Percentiles rank a stretch among this genome's conserved stretches.
Conservation (phyloP, 2,113 vertebrate genomes). For the Menidia beryllina region DNA sequence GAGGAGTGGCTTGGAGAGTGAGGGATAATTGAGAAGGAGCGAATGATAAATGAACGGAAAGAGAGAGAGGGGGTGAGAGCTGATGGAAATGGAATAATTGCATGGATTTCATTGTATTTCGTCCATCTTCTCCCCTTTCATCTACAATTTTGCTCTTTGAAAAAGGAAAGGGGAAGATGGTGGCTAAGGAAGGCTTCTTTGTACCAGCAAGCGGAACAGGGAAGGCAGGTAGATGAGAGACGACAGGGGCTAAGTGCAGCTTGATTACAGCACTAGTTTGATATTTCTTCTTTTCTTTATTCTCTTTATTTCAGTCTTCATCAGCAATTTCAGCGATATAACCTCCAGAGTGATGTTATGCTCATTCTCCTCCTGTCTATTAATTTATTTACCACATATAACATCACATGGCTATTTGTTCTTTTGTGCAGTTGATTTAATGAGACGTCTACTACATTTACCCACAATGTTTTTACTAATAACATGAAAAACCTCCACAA, state of each 20-base stretch:
- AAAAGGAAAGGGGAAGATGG: background rate
- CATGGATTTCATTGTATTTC: constrained; percentile 33
- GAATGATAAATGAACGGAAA: constrained; percentile 57
- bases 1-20: constrained; percentile 25
- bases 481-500: no score
- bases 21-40: constrained; percentile 54
- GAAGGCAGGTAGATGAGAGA: constrained; percentile 5
- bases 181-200: constrained; percentile 33
- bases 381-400: background rate
- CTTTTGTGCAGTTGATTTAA: no score
- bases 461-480: background rate
- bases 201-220: constrained; percentile 15
- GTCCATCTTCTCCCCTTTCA: constrained; percentile 35
- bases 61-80: constrained; percentile 31
- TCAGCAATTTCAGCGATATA: background rate
- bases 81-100: constrained; percentile 57
- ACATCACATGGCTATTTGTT: no score
- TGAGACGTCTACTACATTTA: background rate
- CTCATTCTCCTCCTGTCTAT: background rate
- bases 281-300: background rate
- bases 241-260: constrained; percentile 12
- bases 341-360: background rate
- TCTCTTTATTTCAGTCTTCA: background rate
- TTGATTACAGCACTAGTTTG: constrained; percentile 18
- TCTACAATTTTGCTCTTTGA: constrained; percentile 34